Evolutionary conservation across 2,113 vertebrate genomes (phyloP).

Genomic region (Paramisgurnus dabryanus): DNA sequence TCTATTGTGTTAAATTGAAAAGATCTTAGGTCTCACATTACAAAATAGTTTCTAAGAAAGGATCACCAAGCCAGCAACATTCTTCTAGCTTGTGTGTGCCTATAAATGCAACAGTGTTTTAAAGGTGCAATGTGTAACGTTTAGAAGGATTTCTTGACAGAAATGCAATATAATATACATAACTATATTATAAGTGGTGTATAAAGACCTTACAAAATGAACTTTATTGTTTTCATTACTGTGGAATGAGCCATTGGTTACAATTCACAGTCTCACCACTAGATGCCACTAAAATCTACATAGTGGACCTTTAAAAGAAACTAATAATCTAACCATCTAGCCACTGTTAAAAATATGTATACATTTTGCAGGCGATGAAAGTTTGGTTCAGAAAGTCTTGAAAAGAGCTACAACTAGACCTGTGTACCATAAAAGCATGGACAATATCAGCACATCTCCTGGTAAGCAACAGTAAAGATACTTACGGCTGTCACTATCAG

Average conservation of each 20-base stretch:
- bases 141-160: too few relatives aligned
- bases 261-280: too few relatives aligned
- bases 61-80: neutral
- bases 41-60: neutral
- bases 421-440: conserved; percentile 87
- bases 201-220: too few relatives aligned
- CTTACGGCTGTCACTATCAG: neutral
- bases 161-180: too few relatives aligned
- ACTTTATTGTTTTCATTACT: too few relatives aligned
- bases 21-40: conserved; percentile 16
- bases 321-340: too few relatives aligned
- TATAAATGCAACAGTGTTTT: too few relatives aligned
- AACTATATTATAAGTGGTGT: too few relatives aligned
- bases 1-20: conserved; percentile 6
- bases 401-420: conserved; percentile 81
- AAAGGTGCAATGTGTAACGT: too few relatives aligned
- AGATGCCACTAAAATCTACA: too few relatives aligned
- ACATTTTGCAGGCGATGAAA: conserved; percentile 69
- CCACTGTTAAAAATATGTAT: conserved; percentile 71
- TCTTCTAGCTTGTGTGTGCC: neutral
- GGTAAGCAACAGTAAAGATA: conserved; percentile 75
- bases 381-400: conserved; percentile 82
- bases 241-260: too few relatives aligned
- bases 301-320: too few relatives aligned
- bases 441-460: conserved; percentile 85